Evolutionary conservation across 64 coral and sea anemone genomes (phyloP).

Genomic region (Montipora cactus): DNA sequence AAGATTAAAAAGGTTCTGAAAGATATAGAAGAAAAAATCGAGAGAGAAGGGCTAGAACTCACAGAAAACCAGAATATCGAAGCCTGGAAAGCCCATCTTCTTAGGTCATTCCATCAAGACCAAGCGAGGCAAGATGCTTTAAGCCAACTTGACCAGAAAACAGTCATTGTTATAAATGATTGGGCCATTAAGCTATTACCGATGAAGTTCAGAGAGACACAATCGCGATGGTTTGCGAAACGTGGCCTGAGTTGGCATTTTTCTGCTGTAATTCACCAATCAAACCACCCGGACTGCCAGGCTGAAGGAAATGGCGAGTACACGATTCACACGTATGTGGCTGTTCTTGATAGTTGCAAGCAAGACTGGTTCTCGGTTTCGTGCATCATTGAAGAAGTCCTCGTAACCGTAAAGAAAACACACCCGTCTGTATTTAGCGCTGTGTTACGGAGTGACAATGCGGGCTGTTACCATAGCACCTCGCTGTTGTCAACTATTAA

Average conservation of each 20-base stretch:
- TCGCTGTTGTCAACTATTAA: not conserved
- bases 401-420: not conserved
- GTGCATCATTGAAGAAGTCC: constrained; percentile 32
- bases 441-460: constrained; percentile 30
- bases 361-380: constrained; percentile 38
- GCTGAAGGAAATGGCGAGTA: too few relatives aligned
- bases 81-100: constrained; percentile 20
- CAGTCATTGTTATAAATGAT: constrained; percentile 57
- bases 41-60: constrained; percentile 23
- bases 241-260: constrained; percentile 32
- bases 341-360: not conserved
- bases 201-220: constrained; percentile 48
- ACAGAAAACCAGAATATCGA: constrained; percentile 25
- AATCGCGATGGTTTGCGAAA: constrained; percentile 52
- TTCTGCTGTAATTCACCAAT: constrained; percentile 30
- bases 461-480: constrained; percentile 19
- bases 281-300: constrained; percentile 24
- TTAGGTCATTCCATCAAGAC: constrained; percentile 59
- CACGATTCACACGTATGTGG: too few relatives aligned
- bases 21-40: constrained; percentile 12
- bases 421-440: not conserved
- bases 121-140: constrained; percentile 54
- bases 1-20: constrained; percentile 28
- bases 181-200: constrained; percentile 65
- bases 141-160: not conserved